Conservation (phyloP, 2,797 vertebrate species). For the Aplochiton taeniatus region DNA sequence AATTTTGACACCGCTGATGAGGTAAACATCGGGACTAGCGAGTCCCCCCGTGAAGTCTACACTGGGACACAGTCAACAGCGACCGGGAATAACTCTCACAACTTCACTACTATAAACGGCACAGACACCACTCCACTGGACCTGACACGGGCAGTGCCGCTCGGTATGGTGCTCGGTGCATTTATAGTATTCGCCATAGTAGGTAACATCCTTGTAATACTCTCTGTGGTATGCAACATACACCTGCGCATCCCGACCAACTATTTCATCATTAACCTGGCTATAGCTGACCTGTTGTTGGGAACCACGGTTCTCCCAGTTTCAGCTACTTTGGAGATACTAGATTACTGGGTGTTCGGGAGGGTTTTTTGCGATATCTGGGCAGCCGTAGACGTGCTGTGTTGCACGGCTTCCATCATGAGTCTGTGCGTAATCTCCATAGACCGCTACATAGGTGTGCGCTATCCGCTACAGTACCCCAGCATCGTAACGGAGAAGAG, state of each 20-base stretch:
- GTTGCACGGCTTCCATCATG: constrained; percentile 94
- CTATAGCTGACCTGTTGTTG: constrained; percentile 91
- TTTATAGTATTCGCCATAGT: constrained; percentile 92
- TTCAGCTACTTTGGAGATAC: constrained; percentile 88
- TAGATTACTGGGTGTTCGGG: constrained; percentile 91
- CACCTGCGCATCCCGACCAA: constrained; percentile 93
- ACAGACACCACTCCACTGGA: constrained; percentile 70
- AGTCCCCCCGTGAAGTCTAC: constrained; percentile 63
- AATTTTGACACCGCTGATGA: constrained; percentile 70
- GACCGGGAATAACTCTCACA: constrained; percentile 64
- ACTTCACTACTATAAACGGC: constrained; percentile 67
- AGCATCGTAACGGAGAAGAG: constrained; percentile 85
- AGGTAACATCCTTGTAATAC: constrained; percentile 92
- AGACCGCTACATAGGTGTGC: constrained; percentile 92
- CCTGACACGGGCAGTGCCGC: constrained; percentile 81
- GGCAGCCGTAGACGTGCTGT: constrained; percentile 94
- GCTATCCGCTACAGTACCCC: constrained; percentile 90
- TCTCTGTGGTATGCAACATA: constrained; percentile 91
- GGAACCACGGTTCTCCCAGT: constrained; percentile 91
- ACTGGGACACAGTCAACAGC: constrained; percentile 39
- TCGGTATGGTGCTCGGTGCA: constrained; percentile 87
- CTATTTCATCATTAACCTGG: constrained; percentile 94
- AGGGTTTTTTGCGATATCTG: constrained; percentile 94
- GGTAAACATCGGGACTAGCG: constrained; percentile 73
- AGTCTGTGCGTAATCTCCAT: constrained; percentile 95